Conservation (phyloP, 1,140 invertebrate species). For the Diachasmimorpha longicaudata region DNA sequence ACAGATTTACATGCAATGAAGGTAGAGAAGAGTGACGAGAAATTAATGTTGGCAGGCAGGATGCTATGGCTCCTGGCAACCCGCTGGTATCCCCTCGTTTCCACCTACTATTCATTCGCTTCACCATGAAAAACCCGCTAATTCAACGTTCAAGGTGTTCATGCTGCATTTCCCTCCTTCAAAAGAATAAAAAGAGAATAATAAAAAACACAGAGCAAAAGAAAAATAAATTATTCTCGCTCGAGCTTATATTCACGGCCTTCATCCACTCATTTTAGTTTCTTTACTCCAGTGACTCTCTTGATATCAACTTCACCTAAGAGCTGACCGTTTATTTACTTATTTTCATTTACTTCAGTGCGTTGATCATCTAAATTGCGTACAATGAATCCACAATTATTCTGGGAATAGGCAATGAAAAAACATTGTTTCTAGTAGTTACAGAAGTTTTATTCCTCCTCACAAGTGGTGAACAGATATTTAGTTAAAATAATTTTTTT, state of each 20-base stretch:
- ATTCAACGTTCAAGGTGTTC: slow-evolving; percentile 17
- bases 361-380: background rate
- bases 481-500: no score
- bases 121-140: slow-evolving; percentile 11
- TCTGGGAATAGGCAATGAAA: no score
- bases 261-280: background rate
- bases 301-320: background rate
- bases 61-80: slow-evolving; percentile 41
- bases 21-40: slow-evolving; percentile 39
- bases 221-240: background rate
- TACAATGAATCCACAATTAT: background rate
- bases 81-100: slow-evolving; percentile 22
- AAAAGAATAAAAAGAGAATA: slow-evolving; percentile 12
- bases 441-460: no score
- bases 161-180: background rate
- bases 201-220: background rate
- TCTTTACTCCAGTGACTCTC: slow-evolving; percentile 1
- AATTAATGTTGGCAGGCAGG: slow-evolving; percentile 40
- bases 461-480: no score
- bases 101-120: slow-evolving; percentile 19
- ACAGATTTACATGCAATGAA: slow-evolving; percentile 1
- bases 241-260: background rate
- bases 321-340: background rate
- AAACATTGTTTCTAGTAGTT: no score
- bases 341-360: background rate